These are phyloP conservation scores for Lanistes nyassanus DNA, from an alignment of 1,140 invertebrate species.

Conservation along the genomic window DNA sequence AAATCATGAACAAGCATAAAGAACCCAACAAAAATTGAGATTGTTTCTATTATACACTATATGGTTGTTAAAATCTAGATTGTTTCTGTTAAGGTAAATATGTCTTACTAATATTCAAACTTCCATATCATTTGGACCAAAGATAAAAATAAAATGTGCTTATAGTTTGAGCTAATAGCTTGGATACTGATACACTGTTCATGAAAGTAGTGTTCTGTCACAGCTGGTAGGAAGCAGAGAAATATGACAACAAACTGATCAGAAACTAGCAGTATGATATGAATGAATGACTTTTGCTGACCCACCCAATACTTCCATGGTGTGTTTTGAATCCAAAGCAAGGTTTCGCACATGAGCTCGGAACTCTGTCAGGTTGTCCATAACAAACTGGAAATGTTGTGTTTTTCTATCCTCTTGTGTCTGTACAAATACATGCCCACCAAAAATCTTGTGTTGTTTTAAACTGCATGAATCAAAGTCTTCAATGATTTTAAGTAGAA, in stretches of 20 bases:
- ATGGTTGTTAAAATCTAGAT: no score
- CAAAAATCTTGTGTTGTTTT: not conserved
- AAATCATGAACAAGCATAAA: not conserved
- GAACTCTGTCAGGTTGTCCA: conserved; percentile 59
- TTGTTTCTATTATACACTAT: no score
- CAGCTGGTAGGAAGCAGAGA: not conserved
- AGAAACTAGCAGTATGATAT: not conserved
- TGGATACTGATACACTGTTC: no score
- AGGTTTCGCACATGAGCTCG: conserved; percentile 52
- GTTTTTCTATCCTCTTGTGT: conserved; percentile 21
- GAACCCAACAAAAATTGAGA: no score
- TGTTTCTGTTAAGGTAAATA: no score
- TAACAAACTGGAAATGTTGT: conserved; percentile 38
- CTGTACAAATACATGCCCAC: conserved; percentile 3
- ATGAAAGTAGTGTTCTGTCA: no score
- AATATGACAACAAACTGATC: not conserved
- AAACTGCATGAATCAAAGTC: not conserved
- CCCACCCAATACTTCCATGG: conserved; percentile 19
- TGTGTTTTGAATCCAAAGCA: conserved; percentile 30
- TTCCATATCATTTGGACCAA: no score
- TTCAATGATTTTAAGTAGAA: conserved; percentile 1
- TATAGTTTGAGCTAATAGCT: no score
- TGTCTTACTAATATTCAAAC: no score
- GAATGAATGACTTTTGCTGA: not conserved
- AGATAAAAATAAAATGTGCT: no score